Evolutionary conservation across 2,888 invertebrate genomes (phyloP).

Genomic region (Sympetrum striolatum): DNA sequence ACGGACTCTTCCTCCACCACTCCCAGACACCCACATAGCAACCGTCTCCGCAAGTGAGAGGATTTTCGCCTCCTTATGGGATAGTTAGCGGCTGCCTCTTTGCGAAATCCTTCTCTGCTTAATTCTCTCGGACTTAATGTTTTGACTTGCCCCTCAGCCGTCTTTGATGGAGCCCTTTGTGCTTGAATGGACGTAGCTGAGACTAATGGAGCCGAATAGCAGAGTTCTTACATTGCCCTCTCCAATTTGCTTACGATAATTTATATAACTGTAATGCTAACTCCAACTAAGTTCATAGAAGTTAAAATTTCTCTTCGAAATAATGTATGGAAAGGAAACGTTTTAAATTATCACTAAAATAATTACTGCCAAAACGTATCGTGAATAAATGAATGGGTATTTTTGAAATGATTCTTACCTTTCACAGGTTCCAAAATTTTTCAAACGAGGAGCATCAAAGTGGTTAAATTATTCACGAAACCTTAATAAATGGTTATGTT

Average conservation of each 20-base stretch:
- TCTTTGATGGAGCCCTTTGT: not conserved
- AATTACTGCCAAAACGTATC: too few relatives aligned
- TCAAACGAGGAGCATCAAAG: too few relatives aligned
- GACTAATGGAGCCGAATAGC: not conserved
- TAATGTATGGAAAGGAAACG: too few relatives aligned
- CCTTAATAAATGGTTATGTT: too few relatives aligned
- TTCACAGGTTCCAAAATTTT: too few relatives aligned
- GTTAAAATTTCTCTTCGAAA: too few relatives aligned
- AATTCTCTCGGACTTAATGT: not conserved
- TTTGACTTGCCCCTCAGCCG: not conserved
- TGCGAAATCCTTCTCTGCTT: not conserved
- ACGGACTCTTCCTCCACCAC: not conserved
- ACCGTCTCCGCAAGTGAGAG: not conserved
- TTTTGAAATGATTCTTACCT: too few relatives aligned
- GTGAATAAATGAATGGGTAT: too few relatives aligned
- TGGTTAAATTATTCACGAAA: too few relatives aligned
- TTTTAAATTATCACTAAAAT: too few relatives aligned
- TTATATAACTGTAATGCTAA: not conserved
- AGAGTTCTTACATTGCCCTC: not conserved
- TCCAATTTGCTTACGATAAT: too few relatives aligned
- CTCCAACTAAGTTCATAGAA: not conserved
- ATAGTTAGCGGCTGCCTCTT: constrained; percentile 31
- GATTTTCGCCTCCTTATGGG: constrained; percentile 40
- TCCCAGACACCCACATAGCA: constrained; percentile 26
- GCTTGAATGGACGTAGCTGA: not conserved